Evolutionary conservation across 2,888 invertebrate species (phyloP).

Genomic region (Scelioninae gen. 1): DNA sequence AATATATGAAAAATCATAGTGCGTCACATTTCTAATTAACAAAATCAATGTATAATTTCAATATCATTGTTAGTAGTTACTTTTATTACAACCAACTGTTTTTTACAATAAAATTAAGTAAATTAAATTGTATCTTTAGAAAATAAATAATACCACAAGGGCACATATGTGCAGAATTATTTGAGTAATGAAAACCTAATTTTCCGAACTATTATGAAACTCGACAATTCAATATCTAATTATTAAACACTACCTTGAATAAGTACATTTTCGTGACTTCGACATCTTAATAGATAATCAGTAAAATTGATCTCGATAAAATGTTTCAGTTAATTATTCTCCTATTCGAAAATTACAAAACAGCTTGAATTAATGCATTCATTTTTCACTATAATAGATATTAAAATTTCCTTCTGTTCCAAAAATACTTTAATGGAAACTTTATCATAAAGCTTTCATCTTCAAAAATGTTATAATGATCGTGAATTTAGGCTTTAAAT

Average conservation of each 20-base stretch:
- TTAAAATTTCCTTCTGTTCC: no score
- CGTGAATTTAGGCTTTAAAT: no score
- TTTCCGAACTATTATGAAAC: background rate
- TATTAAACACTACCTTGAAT: slow-evolving; percentile 11
- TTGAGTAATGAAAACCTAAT: slow-evolving; percentile 17
- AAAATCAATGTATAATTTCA: slow-evolving; percentile 16
- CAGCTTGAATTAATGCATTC: no score
- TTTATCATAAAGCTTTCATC: no score
- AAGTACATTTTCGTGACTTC: slow-evolving; percentile 23
- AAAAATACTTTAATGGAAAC: no score
- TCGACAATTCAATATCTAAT: slow-evolving; percentile 18
- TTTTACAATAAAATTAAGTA: background rate
- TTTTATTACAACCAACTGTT: background rate
- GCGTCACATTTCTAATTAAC: background rate
- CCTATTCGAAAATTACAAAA: slow-evolving; percentile 10
- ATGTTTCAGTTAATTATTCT: slow-evolving; percentile 9
- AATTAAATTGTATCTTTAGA: no score
- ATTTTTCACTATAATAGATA: no score
- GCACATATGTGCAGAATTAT: slow-evolving; percentile 11
- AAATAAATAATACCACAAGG: background rate
- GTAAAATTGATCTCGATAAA: slow-evolving; percentile 11
- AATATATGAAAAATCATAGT: slow-evolving; percentile 13
- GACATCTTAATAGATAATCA: slow-evolving; percentile 33
- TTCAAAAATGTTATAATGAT: no score
- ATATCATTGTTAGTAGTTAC: no score